Conservation (phyloP, 1,140 invertebrate genomes). For the Bathynomus jamesi region DNA sequence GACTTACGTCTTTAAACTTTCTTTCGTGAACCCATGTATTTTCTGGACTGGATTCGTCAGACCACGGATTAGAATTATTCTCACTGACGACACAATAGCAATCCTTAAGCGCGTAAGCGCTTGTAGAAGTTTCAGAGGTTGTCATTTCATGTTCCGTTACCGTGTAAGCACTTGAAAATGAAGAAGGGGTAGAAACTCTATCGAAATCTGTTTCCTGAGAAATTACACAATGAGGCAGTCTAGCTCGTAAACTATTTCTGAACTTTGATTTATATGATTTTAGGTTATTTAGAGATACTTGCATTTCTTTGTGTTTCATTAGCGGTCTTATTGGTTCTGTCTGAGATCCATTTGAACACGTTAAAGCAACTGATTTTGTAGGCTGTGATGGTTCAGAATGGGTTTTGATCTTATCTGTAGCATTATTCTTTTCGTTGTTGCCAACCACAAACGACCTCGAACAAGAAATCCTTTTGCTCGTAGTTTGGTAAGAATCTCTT, state of each 20-base stretch:
- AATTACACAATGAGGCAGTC: too few species aligned
- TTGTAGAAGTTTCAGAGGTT: conserved; percentile 11
- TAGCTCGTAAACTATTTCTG: too few species aligned
- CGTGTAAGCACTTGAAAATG: conserved; percentile 32
- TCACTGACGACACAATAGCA: not conserved
- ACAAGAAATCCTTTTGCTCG: too few species aligned
- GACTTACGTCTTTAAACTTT: too few species aligned
- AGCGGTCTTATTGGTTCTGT: not conserved
- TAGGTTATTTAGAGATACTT: not conserved
- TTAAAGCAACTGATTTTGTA: too few species aligned
- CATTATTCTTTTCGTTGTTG: too few species aligned
- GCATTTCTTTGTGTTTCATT: not conserved
- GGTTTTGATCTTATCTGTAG: too few species aligned
- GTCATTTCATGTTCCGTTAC: conserved; percentile 23
- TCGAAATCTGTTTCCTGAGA: not conserved
- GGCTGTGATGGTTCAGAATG: too few species aligned
- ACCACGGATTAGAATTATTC: conserved; percentile 16
- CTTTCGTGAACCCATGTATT: too few species aligned
- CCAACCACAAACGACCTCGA: too few species aligned
- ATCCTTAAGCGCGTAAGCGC: not conserved
- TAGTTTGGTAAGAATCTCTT: too few species aligned
- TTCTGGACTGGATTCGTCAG: too few species aligned
- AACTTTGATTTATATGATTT: not conserved
- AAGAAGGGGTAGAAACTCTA: not conserved
- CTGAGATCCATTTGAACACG: not conserved